These are phyloP conservation scores for Lasius fuliginosus DNA, from an alignment of 2,888 invertebrate genomes.

Conservation along the genomic window DNA sequence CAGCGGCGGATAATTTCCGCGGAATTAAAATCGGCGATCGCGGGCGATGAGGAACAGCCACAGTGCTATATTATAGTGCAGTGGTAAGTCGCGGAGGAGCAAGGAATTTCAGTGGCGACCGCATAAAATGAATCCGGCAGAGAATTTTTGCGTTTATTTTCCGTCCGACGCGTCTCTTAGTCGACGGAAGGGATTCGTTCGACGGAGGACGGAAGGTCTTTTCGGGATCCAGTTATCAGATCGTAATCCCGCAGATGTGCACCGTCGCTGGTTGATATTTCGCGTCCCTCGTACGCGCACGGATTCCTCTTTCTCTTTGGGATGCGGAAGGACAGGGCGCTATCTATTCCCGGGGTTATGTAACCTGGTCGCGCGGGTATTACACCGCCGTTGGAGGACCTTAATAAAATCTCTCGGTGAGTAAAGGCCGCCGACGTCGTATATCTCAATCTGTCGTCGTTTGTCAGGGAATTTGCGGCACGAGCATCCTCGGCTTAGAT, in stretches of 20 bases:
- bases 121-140: not conserved
- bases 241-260: constrained; percentile 45
- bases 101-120: constrained; percentile 31
- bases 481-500: constrained; percentile 39
- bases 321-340: not conserved
- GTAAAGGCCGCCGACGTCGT: constrained; percentile 50
- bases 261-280: constrained; percentile 42
- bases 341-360: constrained; percentile 54
- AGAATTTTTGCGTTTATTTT: constrained; percentile 54
- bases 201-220: constrained; percentile 16
- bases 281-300: constrained; percentile 16
- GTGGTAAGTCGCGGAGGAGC: constrained; percentile 2
- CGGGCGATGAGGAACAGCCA: constrained; percentile 23
- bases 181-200: constrained; percentile 30
- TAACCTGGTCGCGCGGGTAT: constrained; percentile 44
- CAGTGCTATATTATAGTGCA: not conserved
- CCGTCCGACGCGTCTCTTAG: not conserved
- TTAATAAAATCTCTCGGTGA: constrained; percentile 60
- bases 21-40: constrained; percentile 52
- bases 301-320: constrained; percentile 32
- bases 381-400: constrained; percentile 52
- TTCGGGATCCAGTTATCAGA: constrained; percentile 58
- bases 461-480: constrained; percentile 55
- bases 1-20: constrained; percentile 25
- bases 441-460: constrained; percentile 56